Percentiles rank a stretch among this genome's conserved stretches.
phyloP scores from a whole-genome alignment of 2,113 vertebrate genomes.

The Panurus biarmicus region DNA sequence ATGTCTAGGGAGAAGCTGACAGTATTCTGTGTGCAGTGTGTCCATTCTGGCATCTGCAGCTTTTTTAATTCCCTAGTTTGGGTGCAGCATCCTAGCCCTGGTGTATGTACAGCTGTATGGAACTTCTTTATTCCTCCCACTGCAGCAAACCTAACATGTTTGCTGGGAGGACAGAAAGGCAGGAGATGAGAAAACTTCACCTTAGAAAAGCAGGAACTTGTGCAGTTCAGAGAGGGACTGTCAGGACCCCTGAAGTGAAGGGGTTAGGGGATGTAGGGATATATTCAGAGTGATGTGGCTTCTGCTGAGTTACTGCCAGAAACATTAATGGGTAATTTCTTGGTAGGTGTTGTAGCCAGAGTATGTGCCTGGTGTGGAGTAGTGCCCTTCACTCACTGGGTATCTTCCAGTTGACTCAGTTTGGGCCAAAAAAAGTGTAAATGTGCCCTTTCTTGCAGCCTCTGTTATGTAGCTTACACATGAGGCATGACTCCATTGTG shows the following conservation, averaged over 20 bases:
- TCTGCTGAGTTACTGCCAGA: neutral
- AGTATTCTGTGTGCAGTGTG: neutral
- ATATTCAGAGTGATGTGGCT: neutral
- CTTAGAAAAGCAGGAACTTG: neutral
- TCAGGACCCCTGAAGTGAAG: neutral
- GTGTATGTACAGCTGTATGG: neutral
- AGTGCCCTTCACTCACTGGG: neutral
- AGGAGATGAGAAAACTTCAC: neutral
- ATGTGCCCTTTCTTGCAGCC: neutral
- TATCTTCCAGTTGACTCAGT: neutral
- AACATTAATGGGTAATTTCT: neutral
- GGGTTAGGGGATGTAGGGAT: neutral
- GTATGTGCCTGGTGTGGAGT: neutral
- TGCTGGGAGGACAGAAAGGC: neutral
- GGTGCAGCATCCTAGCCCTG: neutral
- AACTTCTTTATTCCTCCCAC: neutral
- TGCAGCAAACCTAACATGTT: neutral
- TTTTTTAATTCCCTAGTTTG: neutral
- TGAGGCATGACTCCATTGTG: fast-evolving
- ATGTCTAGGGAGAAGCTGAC: neutral
- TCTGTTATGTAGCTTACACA: neutral
- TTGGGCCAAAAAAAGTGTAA: neutral
- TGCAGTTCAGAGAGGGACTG: neutral
- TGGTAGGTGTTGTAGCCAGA: neutral
- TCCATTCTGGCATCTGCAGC: neutral